A percentile compares a stretch with the other conserved stretches of the same genome.
Conservation (phyloP, 1,140 invertebrate genomes). For the Drosophila parabipectinata region DNA sequence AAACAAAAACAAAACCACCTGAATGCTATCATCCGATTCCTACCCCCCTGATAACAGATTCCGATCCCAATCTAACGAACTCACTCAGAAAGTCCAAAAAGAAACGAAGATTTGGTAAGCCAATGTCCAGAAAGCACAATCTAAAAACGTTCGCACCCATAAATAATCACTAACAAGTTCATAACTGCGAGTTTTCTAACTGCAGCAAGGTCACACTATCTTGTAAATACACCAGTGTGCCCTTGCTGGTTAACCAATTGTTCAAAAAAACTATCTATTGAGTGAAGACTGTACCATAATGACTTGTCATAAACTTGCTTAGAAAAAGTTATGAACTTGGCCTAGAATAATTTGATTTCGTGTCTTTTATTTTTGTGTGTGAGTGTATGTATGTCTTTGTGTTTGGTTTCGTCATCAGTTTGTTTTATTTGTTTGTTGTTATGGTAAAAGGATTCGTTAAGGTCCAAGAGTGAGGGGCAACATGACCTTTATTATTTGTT, state of each 20-base stretch:
- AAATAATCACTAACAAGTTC: not conserved
- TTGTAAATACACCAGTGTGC: no score
- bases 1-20: constrained; percentile 22
- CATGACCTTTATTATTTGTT: constrained; percentile 13
- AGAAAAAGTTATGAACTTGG: constrained; percentile 24
- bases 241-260: not conserved
- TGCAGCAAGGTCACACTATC: no score
- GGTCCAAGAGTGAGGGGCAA: constrained; percentile 5
- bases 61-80: constrained; percentile 83
- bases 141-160: constrained; percentile 22
- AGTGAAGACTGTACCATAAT: constrained; percentile 10
- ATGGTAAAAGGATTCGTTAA: constrained; percentile 40
- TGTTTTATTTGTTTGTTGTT: constrained; percentile 48
- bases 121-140: constrained; percentile 29
- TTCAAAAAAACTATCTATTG: not conserved
- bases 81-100: constrained; percentile 83
- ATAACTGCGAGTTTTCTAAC: not conserved
- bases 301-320: constrained; percentile 23
- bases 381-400: constrained; percentile 39
- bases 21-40: constrained; percentile 18
- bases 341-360: constrained; percentile 40
- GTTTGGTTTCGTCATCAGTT: constrained; percentile 42
- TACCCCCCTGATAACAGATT: constrained; percentile 65
- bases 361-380: constrained; percentile 47
- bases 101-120: constrained; percentile 84